Conservation (phyloP, 2,113 vertebrate genomes). For the Petaurus breviceps region DNA sequence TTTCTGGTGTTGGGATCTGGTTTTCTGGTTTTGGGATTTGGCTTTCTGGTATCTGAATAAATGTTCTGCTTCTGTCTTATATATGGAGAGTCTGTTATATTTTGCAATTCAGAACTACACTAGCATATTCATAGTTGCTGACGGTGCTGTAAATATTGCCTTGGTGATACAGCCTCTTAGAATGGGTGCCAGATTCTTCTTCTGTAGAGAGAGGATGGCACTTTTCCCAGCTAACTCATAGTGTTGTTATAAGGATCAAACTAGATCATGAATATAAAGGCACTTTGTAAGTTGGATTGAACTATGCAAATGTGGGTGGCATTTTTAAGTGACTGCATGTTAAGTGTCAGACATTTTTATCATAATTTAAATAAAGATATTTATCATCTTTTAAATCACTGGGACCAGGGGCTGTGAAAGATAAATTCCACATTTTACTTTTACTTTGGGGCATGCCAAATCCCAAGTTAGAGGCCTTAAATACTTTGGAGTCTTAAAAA, state of each 20-base stretch:
- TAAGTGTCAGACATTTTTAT: not conserved
- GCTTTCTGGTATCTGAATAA: too few species aligned
- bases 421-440: not conserved
- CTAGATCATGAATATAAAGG: not conserved
- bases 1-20: too few species aligned
- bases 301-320: not conserved
- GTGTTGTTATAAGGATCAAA: not conserved
- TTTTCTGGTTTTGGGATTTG: too few species aligned
- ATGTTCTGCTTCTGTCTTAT: too few species aligned
- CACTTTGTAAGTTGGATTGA: not conserved
- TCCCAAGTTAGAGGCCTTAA: not conserved
- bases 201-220: not conserved
- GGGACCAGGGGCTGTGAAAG: not conserved
- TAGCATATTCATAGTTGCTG: too few species aligned
- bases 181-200: not conserved
- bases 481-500: not conserved
- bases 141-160: too few species aligned
- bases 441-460: not conserved
- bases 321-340: not conserved
- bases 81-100: too few species aligned
- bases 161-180: not conserved
- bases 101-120: too few species aligned
- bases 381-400: not conserved
- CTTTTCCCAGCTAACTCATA: not conserved
- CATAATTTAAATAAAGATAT: not conserved